Evolutionary conservation across 2,888 invertebrate species (phyloP), one percentile per base, ranked within the genome.

Genomic region (Blomia tropicalis): DNA sequence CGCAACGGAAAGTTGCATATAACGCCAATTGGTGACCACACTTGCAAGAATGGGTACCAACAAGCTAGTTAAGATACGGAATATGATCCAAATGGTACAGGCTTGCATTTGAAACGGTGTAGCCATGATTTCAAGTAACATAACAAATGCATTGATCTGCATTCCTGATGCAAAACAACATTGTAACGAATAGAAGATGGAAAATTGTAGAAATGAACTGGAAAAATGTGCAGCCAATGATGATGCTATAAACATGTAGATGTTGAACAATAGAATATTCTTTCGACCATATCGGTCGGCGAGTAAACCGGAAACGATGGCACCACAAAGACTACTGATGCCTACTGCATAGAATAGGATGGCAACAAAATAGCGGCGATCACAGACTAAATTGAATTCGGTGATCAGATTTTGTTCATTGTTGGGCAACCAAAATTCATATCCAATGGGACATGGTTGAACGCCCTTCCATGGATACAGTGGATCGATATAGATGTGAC

Each of bases 301-400:
- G 17, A 68, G 53, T n/a, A 63, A 58, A 11, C 66, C 66, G 27
- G 65, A 58, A 4, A 64, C 41, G 11, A 68, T 30, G 19, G 61
- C 63, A 36, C 68, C 68, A 25, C 64, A 43, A 43, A 68, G 63
- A 1, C 66, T 60, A n/a, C 64, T 56, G 17, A 65, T 59, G 23
- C 63, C 32, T 23, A 59, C 43, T 14, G 63, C 31, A 63, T 67
- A 67, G 4, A 65, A 67, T 17, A 68, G 43, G 30, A 66, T 43
- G 1, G 60, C 64, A 5, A 63, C 63, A 22, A 66, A 44, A 14
- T 66, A 65, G 44, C 64, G 62, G 23, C 64, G 59, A 19, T 68
- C 67, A 43, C 68, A 68, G 17, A 68, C 68, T 3, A 68, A 60
- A 27, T 67, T 64, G 64, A 66, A 68, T 65, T 68, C 60, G 4